phyloP scores from a whole-genome alignment of 2,797 vertebrate species.

The Typhlichthys subterraneus region DNA sequence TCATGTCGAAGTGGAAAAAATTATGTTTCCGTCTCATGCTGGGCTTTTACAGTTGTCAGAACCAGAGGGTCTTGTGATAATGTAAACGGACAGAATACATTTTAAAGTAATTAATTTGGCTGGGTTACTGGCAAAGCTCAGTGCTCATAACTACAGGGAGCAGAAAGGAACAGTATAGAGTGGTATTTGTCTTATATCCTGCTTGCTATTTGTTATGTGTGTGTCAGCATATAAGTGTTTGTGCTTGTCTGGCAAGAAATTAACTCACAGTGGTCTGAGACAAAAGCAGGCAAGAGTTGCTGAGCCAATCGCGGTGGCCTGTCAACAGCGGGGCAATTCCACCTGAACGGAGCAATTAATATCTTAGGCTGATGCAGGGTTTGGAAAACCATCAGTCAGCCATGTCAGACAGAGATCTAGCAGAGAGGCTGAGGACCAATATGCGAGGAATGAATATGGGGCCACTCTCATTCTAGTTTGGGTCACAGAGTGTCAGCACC shows the following conservation, averaged over 20 bases:
- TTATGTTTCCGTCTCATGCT: neutral
- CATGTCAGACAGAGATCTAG: constrained; percentile 53
- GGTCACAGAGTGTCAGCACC: constrained; percentile 24
- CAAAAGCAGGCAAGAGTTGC: constrained; percentile 61
- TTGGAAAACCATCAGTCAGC: constrained; percentile 66
- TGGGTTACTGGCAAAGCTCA: constrained; percentile 39
- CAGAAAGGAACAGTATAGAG: constrained; percentile 36
- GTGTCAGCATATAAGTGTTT: constrained; percentile 55
- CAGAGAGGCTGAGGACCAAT: constrained; percentile 33
- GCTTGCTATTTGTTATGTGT: constrained; percentile 54
- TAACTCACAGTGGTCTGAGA: constrained; percentile 65
- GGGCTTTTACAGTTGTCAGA: neutral
- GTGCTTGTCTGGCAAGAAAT: constrained; percentile 70
- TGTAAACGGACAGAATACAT: constrained; percentile 16
- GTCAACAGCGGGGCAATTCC: constrained; percentile 63
- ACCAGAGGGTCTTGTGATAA: constrained; percentile 20
- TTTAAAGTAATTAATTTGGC: constrained; percentile 27
- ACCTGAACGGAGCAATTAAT: constrained; percentile 74
- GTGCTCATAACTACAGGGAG: constrained; percentile 38
- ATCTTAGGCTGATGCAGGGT: constrained; percentile 62
- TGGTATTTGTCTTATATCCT: constrained; percentile 47
- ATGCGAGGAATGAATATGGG: too few relatives aligned
- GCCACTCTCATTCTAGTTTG: constrained; percentile 11
- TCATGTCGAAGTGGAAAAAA: constrained; percentile 22
- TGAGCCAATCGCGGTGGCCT: constrained; percentile 56